Percentiles rank a stretch among this genome's conserved stretches.
phyloP scores from a whole-genome alignment of 2,113 vertebrate genomes.

The Cyphomyrus plagiostoma region DNA sequence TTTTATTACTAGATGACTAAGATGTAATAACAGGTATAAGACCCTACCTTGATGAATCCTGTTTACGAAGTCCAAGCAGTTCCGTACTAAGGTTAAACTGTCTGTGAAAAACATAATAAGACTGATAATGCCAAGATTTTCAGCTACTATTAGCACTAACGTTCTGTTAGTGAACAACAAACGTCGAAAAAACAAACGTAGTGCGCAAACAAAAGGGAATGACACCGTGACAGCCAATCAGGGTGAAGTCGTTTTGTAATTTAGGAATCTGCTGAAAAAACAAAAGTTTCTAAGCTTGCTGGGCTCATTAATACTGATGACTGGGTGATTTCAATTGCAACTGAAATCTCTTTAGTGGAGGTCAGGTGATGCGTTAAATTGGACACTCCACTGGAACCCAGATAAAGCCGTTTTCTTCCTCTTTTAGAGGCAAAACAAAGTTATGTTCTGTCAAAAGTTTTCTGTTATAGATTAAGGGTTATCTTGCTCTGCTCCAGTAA shows the following conservation, averaged over 20 bases:
- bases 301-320: constrained; percentile 59
- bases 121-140: constrained; percentile 44
- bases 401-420: background rate
- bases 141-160: constrained; percentile 41
- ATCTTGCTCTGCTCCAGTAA: background rate
- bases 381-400: constrained; percentile 13
- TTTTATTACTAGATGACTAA: background rate
- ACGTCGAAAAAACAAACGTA: constrained; percentile 40
- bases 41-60: constrained; percentile 48
- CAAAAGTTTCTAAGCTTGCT: constrained; percentile 48
- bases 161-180: constrained; percentile 37
- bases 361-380: constrained; percentile 35
- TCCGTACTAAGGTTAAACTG: constrained; percentile 25
- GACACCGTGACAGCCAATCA: constrained; percentile 49
- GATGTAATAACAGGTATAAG: background rate
- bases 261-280: constrained; percentile 67
- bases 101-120: constrained; percentile 45
- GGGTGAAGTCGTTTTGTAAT: constrained; percentile 45
- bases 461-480: background rate
- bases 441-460: background rate
- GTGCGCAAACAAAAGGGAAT: constrained; percentile 42
- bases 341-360: constrained; percentile 46
- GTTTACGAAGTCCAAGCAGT: constrained; percentile 33
- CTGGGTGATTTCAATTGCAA: constrained; percentile 50
- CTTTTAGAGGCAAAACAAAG: constrained; percentile 34